Evolutionary conservation across 2,888 invertebrate genomes (phyloP), one percentile per base, ranked within the genome.

Genomic region (Rhorus exstirpatorius): DNA sequence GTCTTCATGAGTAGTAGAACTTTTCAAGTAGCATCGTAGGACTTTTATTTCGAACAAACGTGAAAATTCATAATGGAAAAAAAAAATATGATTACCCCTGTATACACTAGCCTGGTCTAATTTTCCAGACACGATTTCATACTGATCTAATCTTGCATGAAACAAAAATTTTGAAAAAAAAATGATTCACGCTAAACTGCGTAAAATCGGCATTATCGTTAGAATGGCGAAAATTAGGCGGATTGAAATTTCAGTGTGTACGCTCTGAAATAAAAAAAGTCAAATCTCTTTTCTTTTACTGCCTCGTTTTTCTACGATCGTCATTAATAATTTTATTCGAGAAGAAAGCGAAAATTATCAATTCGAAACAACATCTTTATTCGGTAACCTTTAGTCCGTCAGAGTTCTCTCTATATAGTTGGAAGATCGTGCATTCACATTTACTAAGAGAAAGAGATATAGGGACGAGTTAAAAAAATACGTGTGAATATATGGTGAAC

Each of bases 401-500:
- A 24, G 41, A 67, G 44, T 72, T n/a, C n/a, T 68, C 21, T 41
- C 55, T 21, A 44, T 72, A 71, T 83, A 70, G 77, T 67, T 68
- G 63, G 65, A 46, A 76, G 71, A 83, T 83, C 65, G 74, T 61
- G 74, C 21, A 63, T 58, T 51, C n/a, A 86, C 88, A 83, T 86
- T 88, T 87, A 87, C 86, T 87, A 78, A 68, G 65, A 82, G 79
- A 72, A 65, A 83, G n/a, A 70, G 24, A 53, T n/a, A 55, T 55
- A 44, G 4, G 35, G 67, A 71, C 81, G 84, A 85, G 87, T 85
- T 80, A 84, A 74, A 87, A 89, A 90, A 88, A 89, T 87, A 61
- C 85, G 86, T 86, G 85, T 83, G 86, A 87, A 89, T 89, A 83
- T 84, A 88, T n/a, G n/a, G 70, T 85, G 83, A 82, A 88, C 85